Evolutionary conservation across 2,888 invertebrate species (phyloP), one percentile per base, ranked within the genome.

Genomic region (Lasioglossum lativentre): DNA sequence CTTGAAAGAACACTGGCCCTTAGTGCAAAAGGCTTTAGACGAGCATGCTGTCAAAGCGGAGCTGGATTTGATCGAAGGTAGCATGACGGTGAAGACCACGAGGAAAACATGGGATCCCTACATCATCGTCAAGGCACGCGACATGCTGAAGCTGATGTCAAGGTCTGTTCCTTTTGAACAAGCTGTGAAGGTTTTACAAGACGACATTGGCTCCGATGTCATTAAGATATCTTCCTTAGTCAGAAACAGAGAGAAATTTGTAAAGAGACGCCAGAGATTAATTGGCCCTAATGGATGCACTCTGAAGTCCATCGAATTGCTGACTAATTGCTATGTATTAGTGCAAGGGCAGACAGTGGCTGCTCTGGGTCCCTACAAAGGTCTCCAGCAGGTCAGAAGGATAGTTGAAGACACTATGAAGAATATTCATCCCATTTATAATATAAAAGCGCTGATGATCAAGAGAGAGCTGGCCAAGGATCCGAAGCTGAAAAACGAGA

Each of bases 211-310:
- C 45, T 98, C 98, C 93, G 99, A 99, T 94, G 98, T 99, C 42
- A 99, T 99, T 73, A 99, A 99, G 96, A 99, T 99, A 88, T 98
- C 98, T 73, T 98, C 97, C 70, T 96, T 99, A 93, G 98, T 99
- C 0, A 96, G 97, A 76, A 99, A 99, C 94, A 97, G 97, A 93
- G 99, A 99, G 87, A 98, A 99, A 91, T 99, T 99, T 95, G 97
- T 99, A 0, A 99, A 99, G 95, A 96, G 99, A 90, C 96, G 99
- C 27, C 99, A 99, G 94, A 96, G 99, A 45, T 95, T 99, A 1
- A 98, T 99, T 89, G 99, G 99, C 0, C 99, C 99, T 0, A 98
- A 99, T 95, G 99, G 99, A n/a, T 98, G 99, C 19, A 99, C 99
- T 0, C 96, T 99, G 16, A 99, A 99, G 95, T 98, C 99, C 0